These are phyloP conservation scores for Andrena flavipes DNA, from an alignment of 2,888 invertebrate species.

Conservation along the genomic window DNA sequence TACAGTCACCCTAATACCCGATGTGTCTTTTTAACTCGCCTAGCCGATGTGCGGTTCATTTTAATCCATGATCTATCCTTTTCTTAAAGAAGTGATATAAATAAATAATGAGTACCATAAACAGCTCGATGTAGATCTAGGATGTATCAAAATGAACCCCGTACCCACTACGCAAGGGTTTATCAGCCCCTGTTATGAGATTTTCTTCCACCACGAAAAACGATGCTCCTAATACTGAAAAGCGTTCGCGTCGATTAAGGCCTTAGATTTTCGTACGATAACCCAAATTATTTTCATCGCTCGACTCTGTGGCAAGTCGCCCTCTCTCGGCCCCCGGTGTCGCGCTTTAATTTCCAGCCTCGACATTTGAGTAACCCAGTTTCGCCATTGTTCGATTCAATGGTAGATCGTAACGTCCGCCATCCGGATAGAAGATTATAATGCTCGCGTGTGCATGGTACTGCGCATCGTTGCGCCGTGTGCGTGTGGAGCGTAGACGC, in stretches of 20 bases:
- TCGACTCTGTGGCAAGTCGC: slow-evolving; percentile 34
- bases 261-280: slow-evolving; percentile 39
- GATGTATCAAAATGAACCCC: too few species aligned
- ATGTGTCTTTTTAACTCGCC: background rate
- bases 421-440: slow-evolving; percentile 76
- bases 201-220: slow-evolving; percentile 2
- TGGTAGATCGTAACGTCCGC: slow-evolving; percentile 82
- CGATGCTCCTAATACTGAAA: background rate
- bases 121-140: too few species aligned
- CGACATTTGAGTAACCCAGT: slow-evolving; percentile 84
- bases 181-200: background rate
- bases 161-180: too few species aligned
- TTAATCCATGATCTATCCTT: too few species aligned
- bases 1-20: too few species aligned
- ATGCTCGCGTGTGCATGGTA: slow-evolving; percentile 66
- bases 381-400: slow-evolving; percentile 84
- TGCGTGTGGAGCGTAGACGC: background rate
- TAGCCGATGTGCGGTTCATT: too few species aligned
- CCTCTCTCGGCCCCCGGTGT: slow-evolving; percentile 48
- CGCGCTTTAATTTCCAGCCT: slow-evolving; percentile 83
- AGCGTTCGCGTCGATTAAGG: slow-evolving; percentile 25
- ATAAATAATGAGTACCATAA: too few species aligned
- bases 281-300: slow-evolving; percentile 60
- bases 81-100: too few species aligned
- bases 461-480: slow-evolving; percentile 64